Conservation (phyloP, 2,113 vertebrate genomes). For the Craseonycteris thonglongyai region DNA sequence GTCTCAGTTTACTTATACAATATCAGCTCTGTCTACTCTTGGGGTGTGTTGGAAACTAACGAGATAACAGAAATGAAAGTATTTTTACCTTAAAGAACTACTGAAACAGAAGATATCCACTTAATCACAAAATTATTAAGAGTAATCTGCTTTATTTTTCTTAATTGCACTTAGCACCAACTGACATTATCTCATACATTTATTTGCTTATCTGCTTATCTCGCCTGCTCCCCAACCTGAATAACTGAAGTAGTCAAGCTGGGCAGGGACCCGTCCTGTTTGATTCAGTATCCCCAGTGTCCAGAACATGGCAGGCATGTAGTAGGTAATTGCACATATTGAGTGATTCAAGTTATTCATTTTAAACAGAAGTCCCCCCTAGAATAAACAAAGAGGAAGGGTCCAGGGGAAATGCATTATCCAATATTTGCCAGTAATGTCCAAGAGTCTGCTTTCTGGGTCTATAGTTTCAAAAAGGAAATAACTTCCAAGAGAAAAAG, state of each 20-base stretch:
- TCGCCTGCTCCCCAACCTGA: not conserved
- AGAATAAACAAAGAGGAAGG: not conserved
- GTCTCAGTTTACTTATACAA: not conserved
- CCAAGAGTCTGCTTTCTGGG: not conserved
- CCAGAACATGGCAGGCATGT: not conserved
- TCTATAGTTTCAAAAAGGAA: slow-evolving; percentile 21
- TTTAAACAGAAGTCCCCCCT: not conserved
- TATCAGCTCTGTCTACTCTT: not conserved
- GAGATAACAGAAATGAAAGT: not conserved
- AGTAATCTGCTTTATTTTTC: not conserved
- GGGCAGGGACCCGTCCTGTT: not conserved
- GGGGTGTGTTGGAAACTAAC: not conserved
- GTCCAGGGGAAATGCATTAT: not conserved
- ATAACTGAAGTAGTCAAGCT: not conserved
- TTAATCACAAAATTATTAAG: slow-evolving; percentile 12
- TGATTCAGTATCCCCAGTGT: too few species aligned
- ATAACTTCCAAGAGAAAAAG: not conserved
- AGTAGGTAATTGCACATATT: not conserved
- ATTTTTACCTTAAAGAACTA: slow-evolving; percentile 11
- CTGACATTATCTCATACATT: not conserved
- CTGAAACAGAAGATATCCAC: not conserved
- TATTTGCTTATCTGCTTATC: not conserved
- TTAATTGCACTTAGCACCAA: not conserved
- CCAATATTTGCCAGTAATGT: not conserved
- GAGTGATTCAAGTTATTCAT: not conserved